phyloP scores from a whole-genome alignment of 2,113 vertebrate genomes.

The Sminthopsis crassicaudata region DNA sequence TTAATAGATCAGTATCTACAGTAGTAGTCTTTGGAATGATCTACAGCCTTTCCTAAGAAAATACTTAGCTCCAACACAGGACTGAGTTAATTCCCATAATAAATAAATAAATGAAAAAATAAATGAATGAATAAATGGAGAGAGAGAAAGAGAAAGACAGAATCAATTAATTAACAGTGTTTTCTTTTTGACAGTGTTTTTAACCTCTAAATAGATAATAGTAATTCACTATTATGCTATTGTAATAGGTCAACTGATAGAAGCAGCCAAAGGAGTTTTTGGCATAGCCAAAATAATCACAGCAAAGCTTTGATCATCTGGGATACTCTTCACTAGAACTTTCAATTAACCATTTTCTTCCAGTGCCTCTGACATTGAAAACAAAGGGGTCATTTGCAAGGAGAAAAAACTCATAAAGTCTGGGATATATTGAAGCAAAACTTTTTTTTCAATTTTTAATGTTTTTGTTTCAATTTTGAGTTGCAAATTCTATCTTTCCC shows the following conservation, averaged over 20 bases:
- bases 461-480: too few species aligned
- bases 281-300: background rate
- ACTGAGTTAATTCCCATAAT: background rate
- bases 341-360: background rate
- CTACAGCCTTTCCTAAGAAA: background rate
- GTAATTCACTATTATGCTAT: background rate
- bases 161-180: background rate
- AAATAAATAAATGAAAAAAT: too few species aligned
- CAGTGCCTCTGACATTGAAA: background rate
- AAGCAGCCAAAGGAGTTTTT: background rate
- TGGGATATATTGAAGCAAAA: background rate
- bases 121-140: too few species aligned
- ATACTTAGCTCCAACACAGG: background rate
- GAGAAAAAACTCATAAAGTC: background rate
- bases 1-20: background rate
- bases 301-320: background rate
- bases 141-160: too few species aligned
- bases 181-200: conserved; percentile 63
- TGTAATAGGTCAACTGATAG: background rate
- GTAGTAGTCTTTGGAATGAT: background rate
- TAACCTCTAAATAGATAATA: conserved; percentile 44
- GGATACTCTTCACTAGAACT: background rate
- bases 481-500: too few species aligned
- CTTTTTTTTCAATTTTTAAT: too few species aligned
- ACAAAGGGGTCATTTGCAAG: background rate